Evolutionary conservation across 2,113 vertebrate species (phyloP).

Genomic region (Antechinus stuartii): DNA sequence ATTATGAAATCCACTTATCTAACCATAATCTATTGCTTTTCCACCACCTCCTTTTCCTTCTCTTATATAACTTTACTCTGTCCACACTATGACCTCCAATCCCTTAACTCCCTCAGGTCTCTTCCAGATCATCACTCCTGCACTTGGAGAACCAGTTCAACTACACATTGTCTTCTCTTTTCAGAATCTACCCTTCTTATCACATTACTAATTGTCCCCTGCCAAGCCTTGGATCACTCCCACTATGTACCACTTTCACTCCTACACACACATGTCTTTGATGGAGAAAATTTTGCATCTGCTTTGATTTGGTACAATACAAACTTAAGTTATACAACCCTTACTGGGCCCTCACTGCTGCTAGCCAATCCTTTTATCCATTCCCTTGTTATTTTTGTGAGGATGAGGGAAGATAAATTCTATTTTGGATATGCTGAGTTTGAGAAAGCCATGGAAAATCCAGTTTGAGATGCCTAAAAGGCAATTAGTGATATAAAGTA

Average conservation of each 20-base stretch:
- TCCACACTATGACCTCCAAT: background rate
- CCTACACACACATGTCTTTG: background rate
- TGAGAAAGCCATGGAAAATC: background rate
- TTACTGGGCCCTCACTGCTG: background rate
- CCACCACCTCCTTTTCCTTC: background rate
- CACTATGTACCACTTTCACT: background rate
- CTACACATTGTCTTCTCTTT: background rate
- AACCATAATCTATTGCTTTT: background rate
- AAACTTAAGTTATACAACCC: background rate
- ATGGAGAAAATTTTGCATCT: background rate
- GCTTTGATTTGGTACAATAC: background rate
- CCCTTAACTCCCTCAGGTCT: background rate
- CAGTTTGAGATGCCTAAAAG: background rate
- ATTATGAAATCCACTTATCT: background rate
- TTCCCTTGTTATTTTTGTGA: background rate
- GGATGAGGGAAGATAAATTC: background rate
- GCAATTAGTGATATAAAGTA: background rate
- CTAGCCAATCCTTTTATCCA: background rate
- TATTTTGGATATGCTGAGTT: background rate
- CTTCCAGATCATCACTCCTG: background rate
- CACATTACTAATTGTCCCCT: background rate
- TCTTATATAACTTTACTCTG: background rate
- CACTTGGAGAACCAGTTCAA: background rate
- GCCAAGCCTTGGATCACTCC: background rate
- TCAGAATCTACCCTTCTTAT: background rate